Percentiles rank a stretch among this genome's conserved stretches.
Evolutionary conservation across 2,888 invertebrate genomes (phyloP).

Genomic region (Ligdia adustata): DNA sequence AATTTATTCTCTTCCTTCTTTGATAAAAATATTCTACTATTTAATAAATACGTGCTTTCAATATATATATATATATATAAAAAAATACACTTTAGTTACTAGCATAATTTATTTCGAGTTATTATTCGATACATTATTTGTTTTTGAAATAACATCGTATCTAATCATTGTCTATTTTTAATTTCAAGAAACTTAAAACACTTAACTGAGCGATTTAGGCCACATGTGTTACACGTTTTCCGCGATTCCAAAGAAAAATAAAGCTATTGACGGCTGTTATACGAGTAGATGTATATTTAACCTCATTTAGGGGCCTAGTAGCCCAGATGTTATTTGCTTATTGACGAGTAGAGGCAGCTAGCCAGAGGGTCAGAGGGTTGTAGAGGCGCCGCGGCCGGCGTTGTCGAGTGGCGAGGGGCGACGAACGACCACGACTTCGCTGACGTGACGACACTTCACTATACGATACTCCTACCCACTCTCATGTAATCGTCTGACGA

Average conservation of each 20-base stretch:
- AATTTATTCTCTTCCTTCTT: too few species aligned
- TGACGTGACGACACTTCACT: slow-evolving; percentile 15
- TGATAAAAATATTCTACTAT: too few species aligned
- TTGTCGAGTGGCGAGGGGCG: slow-evolving; percentile 36
- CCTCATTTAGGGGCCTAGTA: slow-evolving; percentile 28
- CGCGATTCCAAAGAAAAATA: slow-evolving; percentile 9
- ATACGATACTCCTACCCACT: slow-evolving; percentile 37
- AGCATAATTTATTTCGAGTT: too few species aligned
- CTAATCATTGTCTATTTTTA: too few species aligned
- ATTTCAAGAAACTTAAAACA: too few species aligned
- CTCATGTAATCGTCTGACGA: slow-evolving; percentile 46
- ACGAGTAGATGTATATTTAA: slow-evolving; percentile 7
- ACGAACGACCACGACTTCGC: slow-evolving; percentile 41
- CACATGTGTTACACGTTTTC: background rate
- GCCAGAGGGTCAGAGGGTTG: slow-evolving; percentile 21
- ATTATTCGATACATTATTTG: slow-evolving; percentile 1
- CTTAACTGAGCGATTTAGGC: background rate
- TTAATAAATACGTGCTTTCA: too few species aligned
- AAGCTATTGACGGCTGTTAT: background rate
- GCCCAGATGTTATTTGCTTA: slow-evolving; percentile 38
- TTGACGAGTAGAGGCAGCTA: slow-evolving; percentile 31
- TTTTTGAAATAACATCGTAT: too few species aligned
- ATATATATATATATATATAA: too few species aligned
- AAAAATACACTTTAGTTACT: too few species aligned
- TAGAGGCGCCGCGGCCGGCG: slow-evolving; percentile 16